These are phyloP conservation scores for Crossocerus cetratus DNA, from an alignment of 2,888 invertebrate species.

Conservation along the genomic window DNA sequence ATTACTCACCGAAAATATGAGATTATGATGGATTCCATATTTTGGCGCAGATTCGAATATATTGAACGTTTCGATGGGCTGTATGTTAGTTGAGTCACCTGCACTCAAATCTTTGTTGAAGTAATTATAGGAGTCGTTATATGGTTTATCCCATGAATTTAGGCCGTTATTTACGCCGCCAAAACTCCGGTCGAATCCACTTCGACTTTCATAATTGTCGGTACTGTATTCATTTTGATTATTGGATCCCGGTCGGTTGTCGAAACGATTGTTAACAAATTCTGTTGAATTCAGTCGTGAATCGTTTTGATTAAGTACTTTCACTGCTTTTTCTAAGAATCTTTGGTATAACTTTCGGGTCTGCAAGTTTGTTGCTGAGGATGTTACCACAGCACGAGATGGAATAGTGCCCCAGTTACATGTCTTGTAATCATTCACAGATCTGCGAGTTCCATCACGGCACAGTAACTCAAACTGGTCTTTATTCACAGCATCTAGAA, in stretches of 20 bases:
- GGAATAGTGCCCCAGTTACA: constrained; percentile 94
- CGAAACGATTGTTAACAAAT: constrained; percentile 56
- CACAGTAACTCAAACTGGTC: constrained; percentile 90
- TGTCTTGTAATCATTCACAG: constrained; percentile 83
- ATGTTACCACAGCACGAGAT: constrained; percentile 89
- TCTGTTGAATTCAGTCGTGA: constrained; percentile 41
- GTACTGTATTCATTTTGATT: constrained; percentile 50
- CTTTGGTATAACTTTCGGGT: constrained; percentile 82
- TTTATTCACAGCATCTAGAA: constrained; percentile 77
- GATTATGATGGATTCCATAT: constrained; percentile 85
- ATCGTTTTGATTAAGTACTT: constrained; percentile 58
- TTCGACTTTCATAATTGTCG: constrained; percentile 46
- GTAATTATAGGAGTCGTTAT: constrained; percentile 42
- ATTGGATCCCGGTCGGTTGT: constrained; percentile 55
- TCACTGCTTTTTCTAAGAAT: constrained; percentile 81
- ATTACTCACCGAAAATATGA: constrained; percentile 86
- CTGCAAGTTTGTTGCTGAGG: constrained; percentile 85
- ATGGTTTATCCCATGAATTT: constrained; percentile 40
- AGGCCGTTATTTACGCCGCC: constrained; percentile 41
- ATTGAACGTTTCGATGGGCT: constrained; percentile 82
- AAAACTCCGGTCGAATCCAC: constrained; percentile 50
- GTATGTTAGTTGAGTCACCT: constrained; percentile 69
- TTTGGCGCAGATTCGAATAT: constrained; percentile 85
- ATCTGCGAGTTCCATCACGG: constrained; percentile 85
- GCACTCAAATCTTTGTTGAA: constrained; percentile 31